These are phyloP conservation scores for Helicoverpa zea DNA, from an alignment of 1,140 invertebrate species.

Conservation along the genomic window DNA sequence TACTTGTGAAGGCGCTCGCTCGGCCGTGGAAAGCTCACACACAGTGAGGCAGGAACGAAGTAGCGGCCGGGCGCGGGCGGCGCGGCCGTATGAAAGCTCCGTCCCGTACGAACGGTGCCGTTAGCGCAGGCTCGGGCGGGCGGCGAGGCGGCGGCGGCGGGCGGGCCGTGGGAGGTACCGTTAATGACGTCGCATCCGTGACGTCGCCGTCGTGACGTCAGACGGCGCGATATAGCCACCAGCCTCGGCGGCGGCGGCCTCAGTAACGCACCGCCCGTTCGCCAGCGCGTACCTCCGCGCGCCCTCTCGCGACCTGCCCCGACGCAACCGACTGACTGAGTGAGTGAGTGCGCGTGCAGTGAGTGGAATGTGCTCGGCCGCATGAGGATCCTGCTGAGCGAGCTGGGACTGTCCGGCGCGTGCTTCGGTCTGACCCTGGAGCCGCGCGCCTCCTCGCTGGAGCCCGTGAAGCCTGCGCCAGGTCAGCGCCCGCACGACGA, in stretches of 20 bases:
- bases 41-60: conserved; percentile 55
- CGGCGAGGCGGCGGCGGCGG: conserved; percentile 76
- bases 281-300: conserved; percentile 79
- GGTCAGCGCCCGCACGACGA: conserved; percentile 83
- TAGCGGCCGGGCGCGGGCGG: conserved; percentile 60
- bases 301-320: conserved; percentile 68
- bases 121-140: conserved; percentile 85
- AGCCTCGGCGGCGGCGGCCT: conserved; percentile 84
- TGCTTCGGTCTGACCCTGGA: conserved; percentile 85
- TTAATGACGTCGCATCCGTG: conserved; percentile 84
- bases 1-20: conserved; percentile 38
- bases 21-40: conserved; percentile 55
- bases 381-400: conserved; percentile 87
- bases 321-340: conserved; percentile 72
- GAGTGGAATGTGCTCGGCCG: conserved; percentile 85
- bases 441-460: conserved; percentile 83
- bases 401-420: conserved; percentile 86
- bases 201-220: conserved; percentile 86
- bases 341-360: conserved; percentile 85
- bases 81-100: conserved; percentile 78
- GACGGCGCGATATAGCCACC: conserved; percentile 84
- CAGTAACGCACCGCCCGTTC: conserved; percentile 85
- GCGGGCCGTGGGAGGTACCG: conserved; percentile 85
- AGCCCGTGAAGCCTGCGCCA: conserved; percentile 85
- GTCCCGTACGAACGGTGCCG: conserved; percentile 83